Evolutionary conservation across 2,113 vertebrate species (phyloP).

Genomic region (Garra rufa): DNA sequence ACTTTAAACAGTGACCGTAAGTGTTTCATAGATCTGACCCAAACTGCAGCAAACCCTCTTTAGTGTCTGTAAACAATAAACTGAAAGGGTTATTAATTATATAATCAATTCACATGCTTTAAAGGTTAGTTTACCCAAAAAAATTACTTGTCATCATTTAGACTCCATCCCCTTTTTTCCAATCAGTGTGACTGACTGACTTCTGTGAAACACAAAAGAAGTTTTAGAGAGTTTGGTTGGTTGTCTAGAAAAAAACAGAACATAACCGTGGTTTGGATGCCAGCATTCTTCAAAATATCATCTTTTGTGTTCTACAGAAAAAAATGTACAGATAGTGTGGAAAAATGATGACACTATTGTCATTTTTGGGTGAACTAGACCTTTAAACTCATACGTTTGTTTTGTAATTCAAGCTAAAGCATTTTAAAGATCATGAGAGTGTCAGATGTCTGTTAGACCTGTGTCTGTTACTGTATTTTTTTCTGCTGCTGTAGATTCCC

Average conservation of each 20-base stretch:
- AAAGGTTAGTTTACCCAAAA: background rate
- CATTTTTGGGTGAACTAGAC: background rate
- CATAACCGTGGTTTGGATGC: too few relatives aligned
- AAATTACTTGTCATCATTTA: background rate
- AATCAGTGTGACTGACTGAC: background rate
- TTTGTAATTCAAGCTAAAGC: background rate
- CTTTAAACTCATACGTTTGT: background rate
- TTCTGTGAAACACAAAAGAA: background rate
- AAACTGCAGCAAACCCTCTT: background rate
- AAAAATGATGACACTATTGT: background rate
- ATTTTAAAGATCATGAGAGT: background rate
- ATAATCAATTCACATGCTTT: background rate
- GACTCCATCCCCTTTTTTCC: background rate
- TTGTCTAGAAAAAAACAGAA: background rate
- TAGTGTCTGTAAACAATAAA: background rate
- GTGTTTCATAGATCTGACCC: conserved; percentile 57
- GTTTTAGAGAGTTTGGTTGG: background rate
- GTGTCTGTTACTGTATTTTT: background rate
- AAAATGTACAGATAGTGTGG: too few relatives aligned
- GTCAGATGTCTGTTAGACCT: background rate
- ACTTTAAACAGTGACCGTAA: conserved; percentile 81
- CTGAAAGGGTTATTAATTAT: background rate
- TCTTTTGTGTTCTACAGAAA: too few relatives aligned
- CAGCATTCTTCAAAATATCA: too few relatives aligned
- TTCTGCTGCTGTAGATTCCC: background rate